Conservation (phyloP, 1,140 invertebrate genomes). For the Galleria mellonella region DNA sequence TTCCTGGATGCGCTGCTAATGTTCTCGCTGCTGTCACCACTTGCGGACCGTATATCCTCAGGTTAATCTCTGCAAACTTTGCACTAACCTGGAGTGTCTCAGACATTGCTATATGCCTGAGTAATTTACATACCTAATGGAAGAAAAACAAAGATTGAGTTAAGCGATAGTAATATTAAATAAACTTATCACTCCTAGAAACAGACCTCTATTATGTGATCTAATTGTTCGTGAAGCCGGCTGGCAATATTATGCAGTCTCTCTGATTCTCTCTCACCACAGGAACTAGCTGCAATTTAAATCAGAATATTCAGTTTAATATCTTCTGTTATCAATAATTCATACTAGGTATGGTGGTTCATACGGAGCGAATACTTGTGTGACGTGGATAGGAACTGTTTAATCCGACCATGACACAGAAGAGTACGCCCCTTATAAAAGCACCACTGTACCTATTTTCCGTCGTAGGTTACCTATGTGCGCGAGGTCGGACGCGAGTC, state of each 20-base stretch:
- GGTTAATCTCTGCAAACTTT: constrained; percentile 95
- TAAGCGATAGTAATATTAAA: neutral
- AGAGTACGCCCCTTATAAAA: constrained; percentile 34
- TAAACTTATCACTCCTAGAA: neutral
- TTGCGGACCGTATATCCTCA: constrained; percentile 95
- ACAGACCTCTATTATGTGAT: constrained; percentile 74
- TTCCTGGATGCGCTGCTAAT: constrained; percentile 91
- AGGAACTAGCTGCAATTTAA: constrained; percentile 60
- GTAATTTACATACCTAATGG: constrained; percentile 92
- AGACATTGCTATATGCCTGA: constrained; percentile 95
- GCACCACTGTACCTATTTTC: constrained; percentile 45
- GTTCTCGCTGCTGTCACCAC: constrained; percentile 95
- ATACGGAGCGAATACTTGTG: constrained; percentile 27
- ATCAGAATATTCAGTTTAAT: neutral
- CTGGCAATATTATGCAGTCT: constrained; percentile 72
- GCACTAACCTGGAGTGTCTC: constrained; percentile 96
- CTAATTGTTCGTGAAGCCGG: constrained; percentile 75
- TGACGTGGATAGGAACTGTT: constrained; percentile 11
- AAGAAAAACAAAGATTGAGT: too few relatives aligned
- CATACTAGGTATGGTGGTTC: neutral
- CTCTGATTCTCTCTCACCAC: constrained; percentile 72
- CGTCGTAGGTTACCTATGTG: constrained; percentile 61
- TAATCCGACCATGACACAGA: constrained; percentile 18
- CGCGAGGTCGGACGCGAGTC: constrained; percentile 64
- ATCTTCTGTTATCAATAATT: neutral